Base-by-base conservation (phyloP, 1,140 invertebrate genomes). In the Diploscapter pachys region DNA sequence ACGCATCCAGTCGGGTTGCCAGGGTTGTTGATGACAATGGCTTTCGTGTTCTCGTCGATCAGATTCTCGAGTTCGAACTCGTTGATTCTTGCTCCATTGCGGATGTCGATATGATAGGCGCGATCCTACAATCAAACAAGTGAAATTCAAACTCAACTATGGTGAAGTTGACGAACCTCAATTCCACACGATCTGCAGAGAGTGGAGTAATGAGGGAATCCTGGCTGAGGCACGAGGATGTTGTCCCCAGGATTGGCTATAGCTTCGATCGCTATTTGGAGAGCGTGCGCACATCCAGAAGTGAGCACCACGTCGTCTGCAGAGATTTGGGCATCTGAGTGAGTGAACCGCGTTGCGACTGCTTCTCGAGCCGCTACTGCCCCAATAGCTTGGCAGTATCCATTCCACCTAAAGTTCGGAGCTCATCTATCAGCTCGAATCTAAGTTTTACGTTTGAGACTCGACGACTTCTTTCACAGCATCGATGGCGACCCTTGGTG, bases 1-100 rank as follows among this genome's bases (percentile, higher is more conserved):
- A n/a, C n/a, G n/a, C n/a, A n/a, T 11, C 96, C 96, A 86, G 96
- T 98, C 0, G 96, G 96, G 88, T 99, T 99, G 59, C 94, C 96
- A 1, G 96, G 96, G 88, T 97, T 98, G 86, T 96, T 98, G 63
- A 98, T 89, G 63, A 99, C 87, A 80, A 99, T 92, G 5, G 93
- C 94, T 0, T 91, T 92, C 1, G 95, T 98, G 51, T 92, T 90
- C 4, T 91, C 89, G 85, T 98, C 94, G 79, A 98, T 96, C 83
- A 93, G 89, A 54, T 89, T 90, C 86, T 95, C 93, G 85, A 99
- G 86, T 84, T 96, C 91, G 3, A 90, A 88, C 59, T 98, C 86
- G 88, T 98, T 94, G 57, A 93, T 90, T 86, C 95, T 91, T 94
- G 95, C 98, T 77, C 91, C 90, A 77, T 67, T 91, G 88, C 96